Percentiles rank a stretch among this genome's conserved stretches.
Conservation (phyloP, 2,113 vertebrate species). For the Muntiacus reevesi region DNA sequence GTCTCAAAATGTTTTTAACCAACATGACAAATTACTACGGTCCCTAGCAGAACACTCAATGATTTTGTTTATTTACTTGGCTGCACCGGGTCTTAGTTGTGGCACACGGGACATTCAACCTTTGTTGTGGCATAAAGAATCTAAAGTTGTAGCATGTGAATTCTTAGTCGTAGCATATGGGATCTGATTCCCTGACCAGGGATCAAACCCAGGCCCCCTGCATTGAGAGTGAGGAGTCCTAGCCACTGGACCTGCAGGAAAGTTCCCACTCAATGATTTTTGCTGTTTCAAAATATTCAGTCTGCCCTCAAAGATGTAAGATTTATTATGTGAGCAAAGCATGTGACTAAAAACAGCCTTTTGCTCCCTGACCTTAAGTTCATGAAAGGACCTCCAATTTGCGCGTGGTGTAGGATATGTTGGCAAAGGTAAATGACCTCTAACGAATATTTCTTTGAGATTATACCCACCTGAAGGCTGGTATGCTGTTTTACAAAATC, state of each 20-base stretch:
- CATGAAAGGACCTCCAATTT: neutral
- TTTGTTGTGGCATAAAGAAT: neutral
- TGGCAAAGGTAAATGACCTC: neutral
- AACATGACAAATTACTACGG: neutral
- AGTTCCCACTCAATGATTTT: neutral
- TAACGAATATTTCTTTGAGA: neutral
- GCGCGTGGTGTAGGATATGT: neutral
- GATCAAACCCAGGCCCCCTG: neutral
- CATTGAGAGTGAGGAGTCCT: neutral
- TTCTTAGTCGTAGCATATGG: neutral
- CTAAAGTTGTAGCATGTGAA: neutral
- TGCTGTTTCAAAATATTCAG: neutral
- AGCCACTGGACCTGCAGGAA: neutral
- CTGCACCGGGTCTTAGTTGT: neutral
- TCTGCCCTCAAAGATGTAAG: neutral
- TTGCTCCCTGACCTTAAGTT: neutral
- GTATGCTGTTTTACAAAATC: neutral
- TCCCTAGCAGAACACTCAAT: neutral
- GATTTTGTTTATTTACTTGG: neutral
- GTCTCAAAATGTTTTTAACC: neutral
- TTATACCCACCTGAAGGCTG: neutral
- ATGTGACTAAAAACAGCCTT: neutral
- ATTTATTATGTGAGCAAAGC: neutral
- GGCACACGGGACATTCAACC: neutral
- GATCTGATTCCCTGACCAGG: neutral